Percentiles rank a stretch among this genome's conserved stretches.
These are phyloP conservation scores for Bombus polaris DNA, from an alignment of 1,140 invertebrate species.

Conservation along the genomic window DNA sequence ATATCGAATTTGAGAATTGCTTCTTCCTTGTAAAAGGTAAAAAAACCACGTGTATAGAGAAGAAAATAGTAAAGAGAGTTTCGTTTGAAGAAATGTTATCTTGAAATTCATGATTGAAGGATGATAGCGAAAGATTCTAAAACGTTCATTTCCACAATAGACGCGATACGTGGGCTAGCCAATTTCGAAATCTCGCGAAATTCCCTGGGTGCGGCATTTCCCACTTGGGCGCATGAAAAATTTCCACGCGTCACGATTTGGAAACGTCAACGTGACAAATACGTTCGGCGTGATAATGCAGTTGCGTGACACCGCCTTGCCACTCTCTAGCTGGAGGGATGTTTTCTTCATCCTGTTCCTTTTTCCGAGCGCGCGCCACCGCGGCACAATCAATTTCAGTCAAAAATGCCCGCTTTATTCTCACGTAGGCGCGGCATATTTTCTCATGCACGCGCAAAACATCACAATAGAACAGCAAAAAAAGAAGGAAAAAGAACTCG, in stretches of 20 bases:
- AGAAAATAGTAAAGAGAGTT: too few relatives aligned
- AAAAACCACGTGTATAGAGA: too few relatives aligned
- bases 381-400: conserved; percentile 54
- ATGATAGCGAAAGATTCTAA: background rate
- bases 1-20: too few relatives aligned
- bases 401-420: conserved; percentile 38
- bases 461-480: background rate
- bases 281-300: conserved; percentile 61
- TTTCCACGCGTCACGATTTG: conserved; percentile 55
- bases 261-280: conserved; percentile 62
- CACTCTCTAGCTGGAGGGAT: conserved; percentile 38
- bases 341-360: conserved; percentile 50
- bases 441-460: background rate
- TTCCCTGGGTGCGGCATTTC: background rate
- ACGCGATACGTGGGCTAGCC: background rate
- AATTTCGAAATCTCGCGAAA: background rate
- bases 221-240: conserved; percentile 35
- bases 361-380: conserved; percentile 8
- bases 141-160: background rate
- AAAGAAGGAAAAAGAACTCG: background rate
- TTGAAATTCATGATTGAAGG: too few relatives aligned
- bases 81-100: too few relatives aligned
- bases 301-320: conserved; percentile 49
- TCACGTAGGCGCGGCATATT: background rate
- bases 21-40: too few relatives aligned